Base-by-base conservation (phyloP, 2,797 vertebrate genomes). In the Staurois parvus region DNA sequence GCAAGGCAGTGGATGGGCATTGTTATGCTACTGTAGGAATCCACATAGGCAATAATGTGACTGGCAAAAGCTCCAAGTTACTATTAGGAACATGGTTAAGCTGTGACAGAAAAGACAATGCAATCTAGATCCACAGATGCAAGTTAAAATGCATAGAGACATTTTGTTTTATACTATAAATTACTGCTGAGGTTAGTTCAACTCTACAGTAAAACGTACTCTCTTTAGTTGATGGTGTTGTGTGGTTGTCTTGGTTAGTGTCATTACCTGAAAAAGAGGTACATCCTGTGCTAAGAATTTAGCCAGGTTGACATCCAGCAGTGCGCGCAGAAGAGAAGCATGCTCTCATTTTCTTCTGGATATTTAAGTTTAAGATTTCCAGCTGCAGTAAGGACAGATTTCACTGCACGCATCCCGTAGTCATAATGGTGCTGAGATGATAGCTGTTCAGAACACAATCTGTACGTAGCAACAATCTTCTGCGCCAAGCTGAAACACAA, bases 401-500 rank as follows among this genome's bases (percentile, higher is more conserved):
- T 99, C 15, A 99, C 97, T 0, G 98, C 98, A 1, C 96, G 94
- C 97, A 99, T 99, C 4, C 98, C 96, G 0, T 98, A 97, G 90
- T 99, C 96, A 0, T 99, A 98, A 92, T 99, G 97, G 87, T 97
- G 94, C 90, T 99, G 97, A 7, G 97, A 98, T 0, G 97, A 98
- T 56, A 99, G 91, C 89, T 98, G 97, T 91, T 99, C 96, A 0
- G 97, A 99, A 90, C 97, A 98, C 89, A 99, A 89, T 29, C 95
- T 96, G 88, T 98, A 99, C 1, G 97, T 99, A 0, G 97, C 97
- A n/a, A 97, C 97, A 0, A 99, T 99, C 90, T 99, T 98, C 93
- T 96, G 96, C 73, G 97, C 95, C 79, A 99, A 94, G 72, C 97
- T 98, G 72, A 69, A 40, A 84, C 83, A 88, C 32, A 64, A 34